A percentile compares a stretch with the other conserved stretches of the same genome.
Conservation (phyloP, 2,113 vertebrate species). For the Anthoscopus minutus region DNA sequence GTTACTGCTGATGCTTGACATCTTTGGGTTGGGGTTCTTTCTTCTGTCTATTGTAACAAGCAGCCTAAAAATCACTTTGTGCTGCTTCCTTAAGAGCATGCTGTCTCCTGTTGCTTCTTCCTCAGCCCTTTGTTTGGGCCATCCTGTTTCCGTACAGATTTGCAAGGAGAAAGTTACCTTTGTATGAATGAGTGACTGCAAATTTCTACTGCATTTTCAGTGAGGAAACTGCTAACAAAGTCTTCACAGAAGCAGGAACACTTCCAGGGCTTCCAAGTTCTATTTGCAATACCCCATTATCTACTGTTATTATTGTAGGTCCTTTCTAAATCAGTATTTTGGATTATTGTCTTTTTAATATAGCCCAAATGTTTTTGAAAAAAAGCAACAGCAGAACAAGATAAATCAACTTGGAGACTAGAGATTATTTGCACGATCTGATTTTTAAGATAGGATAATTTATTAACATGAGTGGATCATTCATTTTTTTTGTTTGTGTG, state of each 20-base stretch:
- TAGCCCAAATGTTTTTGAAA: neutral
- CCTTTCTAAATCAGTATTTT: neutral
- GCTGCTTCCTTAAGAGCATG: neutral
- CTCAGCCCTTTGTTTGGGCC: neutral
- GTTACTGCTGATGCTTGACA: neutral
- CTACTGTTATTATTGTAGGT: neutral
- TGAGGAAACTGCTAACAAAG: neutral
- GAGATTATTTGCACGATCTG: neutral
- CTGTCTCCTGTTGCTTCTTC: neutral
- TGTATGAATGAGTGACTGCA: neutral
- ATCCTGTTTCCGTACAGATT: neutral
- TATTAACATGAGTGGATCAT: neutral
- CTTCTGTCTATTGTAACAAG: neutral
- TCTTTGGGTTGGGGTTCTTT: neutral
- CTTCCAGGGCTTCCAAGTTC: neutral
- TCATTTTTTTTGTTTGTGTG: neutral
- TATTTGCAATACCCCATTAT: neutral
- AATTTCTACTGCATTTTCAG: neutral
- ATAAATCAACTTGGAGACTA: neutral
- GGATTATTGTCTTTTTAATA: neutral
- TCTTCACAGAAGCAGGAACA: neutral
- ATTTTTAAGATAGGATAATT: neutral
- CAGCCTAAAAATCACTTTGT: neutral
- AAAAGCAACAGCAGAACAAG: neutral
- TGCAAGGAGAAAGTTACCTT: neutral